Conservation (phyloP, 53 echinoderm and acorn worm species). For the Echinometra lucunter region DNA sequence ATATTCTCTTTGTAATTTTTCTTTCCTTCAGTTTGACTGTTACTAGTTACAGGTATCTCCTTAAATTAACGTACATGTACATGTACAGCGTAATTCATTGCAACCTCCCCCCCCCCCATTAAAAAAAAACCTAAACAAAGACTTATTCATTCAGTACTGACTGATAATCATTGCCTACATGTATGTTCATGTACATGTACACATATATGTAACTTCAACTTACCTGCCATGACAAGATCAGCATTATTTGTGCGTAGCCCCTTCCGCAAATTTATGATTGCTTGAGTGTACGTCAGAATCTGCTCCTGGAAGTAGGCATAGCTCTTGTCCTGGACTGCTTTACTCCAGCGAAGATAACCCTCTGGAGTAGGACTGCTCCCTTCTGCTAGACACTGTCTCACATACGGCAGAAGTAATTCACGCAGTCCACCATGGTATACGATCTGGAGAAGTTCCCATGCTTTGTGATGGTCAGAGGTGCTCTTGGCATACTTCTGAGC, state of each 20-base stretch:
- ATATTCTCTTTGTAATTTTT: too few species aligned
- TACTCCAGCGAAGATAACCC: constrained; percentile 71
- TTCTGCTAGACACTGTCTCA: constrained; percentile 46
- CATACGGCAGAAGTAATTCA: constrained; percentile 76
- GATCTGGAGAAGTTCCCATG: constrained; percentile 75
- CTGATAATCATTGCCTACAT: not conserved
- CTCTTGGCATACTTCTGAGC: constrained; percentile 76
- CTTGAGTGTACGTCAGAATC: constrained; percentile 68
- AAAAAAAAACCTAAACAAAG: too few species aligned
- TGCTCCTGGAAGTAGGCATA: constrained; percentile 76
- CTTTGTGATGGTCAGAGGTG: constrained; percentile 74
- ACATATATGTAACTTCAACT: not conserved
- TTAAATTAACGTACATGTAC: too few species aligned
- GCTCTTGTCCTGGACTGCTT: constrained; percentile 63
- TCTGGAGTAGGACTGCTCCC: constrained; percentile 54
- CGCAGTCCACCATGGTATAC: constrained; percentile 61
- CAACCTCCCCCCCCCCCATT: too few species aligned
- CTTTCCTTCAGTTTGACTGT: too few species aligned
- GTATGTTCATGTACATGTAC: not conserved
- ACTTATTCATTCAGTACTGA: too few species aligned
- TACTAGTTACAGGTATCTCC: too few species aligned
- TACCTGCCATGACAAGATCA: constrained; percentile 26
- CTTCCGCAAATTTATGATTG: constrained; percentile 71
- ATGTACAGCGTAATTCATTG: too few species aligned
- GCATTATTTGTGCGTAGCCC: constrained; percentile 41